phyloP scores from a whole-genome alignment of 2,113 vertebrate genomes.

The Haplochromis vanheusdeni region DNA sequence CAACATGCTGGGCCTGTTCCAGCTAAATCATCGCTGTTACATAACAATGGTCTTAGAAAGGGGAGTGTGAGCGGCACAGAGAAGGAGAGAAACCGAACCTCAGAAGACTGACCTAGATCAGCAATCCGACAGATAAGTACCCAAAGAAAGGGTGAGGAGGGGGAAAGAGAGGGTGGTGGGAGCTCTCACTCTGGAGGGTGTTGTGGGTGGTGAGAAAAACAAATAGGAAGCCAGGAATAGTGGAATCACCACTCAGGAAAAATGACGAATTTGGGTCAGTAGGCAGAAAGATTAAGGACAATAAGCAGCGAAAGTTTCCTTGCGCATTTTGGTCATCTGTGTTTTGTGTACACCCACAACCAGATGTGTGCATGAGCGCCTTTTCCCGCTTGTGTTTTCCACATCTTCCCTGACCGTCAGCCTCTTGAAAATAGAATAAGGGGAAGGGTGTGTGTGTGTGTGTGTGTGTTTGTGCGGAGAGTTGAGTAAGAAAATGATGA shows the following conservation, averaged over 20 bases:
- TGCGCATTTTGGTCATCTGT: background rate
- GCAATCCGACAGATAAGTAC: constrained; percentile 40
- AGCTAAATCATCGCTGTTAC: constrained; percentile 57
- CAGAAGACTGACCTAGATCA: constrained; percentile 57
- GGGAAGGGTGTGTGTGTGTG: constrained; percentile 34
- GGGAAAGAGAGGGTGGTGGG: background rate
- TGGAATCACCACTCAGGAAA: background rate
- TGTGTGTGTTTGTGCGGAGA: background rate
- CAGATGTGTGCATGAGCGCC: constrained; percentile 3
- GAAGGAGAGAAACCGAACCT: constrained; percentile 9
- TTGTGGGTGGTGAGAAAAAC: background rate
- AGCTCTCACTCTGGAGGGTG: background rate
- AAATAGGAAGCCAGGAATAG: background rate
- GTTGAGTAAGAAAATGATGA: constrained; percentile 38
- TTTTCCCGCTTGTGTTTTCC: constrained; percentile 36
- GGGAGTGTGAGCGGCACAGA: constrained; percentile 15
- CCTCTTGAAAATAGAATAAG: constrained; percentile 34
- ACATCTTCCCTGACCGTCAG: constrained; percentile 28
- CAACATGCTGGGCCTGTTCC: constrained; percentile 14
- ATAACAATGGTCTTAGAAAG: constrained; percentile 38
- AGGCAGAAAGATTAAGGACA: constrained; percentile 23
- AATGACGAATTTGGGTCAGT: constrained; percentile 54
- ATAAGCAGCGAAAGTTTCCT: constrained; percentile 19
- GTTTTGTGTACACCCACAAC: background rate
- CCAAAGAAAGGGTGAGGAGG: background rate